phyloP scores from a whole-genome alignment of 92 coral and sea anemone genomes.

The Umimayanthus chanpuru region DNA sequence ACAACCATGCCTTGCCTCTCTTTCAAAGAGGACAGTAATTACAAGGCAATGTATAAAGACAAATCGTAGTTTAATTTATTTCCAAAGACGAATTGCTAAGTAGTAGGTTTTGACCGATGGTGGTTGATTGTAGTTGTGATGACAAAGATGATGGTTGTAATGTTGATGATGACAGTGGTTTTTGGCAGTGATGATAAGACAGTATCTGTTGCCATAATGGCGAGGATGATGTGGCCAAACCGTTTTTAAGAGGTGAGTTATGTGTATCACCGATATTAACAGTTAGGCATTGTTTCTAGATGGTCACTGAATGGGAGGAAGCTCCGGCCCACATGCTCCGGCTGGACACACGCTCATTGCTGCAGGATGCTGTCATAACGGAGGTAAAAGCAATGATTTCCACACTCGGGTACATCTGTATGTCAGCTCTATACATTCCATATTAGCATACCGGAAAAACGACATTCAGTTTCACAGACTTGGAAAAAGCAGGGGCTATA shows the following conservation, averaged over 20 bases:
- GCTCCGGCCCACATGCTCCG: constrained; percentile 86
- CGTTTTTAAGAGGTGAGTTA: not conserved
- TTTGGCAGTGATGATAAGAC: not conserved
- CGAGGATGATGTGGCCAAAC: not conserved
- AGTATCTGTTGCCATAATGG: not conserved
- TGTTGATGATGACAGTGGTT: not conserved
- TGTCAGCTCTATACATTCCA: too few species aligned
- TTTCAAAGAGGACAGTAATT: too few species aligned
- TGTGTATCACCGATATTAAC: not conserved
- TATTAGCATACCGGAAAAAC: too few species aligned
- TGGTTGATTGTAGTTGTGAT: too few species aligned
- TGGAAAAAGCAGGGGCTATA: too few species aligned
- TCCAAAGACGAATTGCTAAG: too few species aligned
- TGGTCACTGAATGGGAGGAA: constrained; percentile 90
- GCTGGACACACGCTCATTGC: constrained; percentile 89
- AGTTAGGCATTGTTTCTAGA: constrained; percentile 51
- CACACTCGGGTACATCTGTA: not conserved
- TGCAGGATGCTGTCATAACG: constrained; percentile 96
- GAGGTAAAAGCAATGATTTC: constrained; percentile 61
- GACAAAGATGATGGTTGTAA: not conserved
- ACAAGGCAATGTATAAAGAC: too few species aligned
- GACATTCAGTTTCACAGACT: too few species aligned
- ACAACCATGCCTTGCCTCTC: too few species aligned
- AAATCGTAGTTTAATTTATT: too few species aligned
- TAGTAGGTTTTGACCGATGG: too few species aligned